Percentiles rank a stretch among this genome's conserved stretches.
Evolutionary conservation across 1,140 invertebrate genomes (phyloP).

Genomic region (Pseudobourletiella spinata): DNA sequence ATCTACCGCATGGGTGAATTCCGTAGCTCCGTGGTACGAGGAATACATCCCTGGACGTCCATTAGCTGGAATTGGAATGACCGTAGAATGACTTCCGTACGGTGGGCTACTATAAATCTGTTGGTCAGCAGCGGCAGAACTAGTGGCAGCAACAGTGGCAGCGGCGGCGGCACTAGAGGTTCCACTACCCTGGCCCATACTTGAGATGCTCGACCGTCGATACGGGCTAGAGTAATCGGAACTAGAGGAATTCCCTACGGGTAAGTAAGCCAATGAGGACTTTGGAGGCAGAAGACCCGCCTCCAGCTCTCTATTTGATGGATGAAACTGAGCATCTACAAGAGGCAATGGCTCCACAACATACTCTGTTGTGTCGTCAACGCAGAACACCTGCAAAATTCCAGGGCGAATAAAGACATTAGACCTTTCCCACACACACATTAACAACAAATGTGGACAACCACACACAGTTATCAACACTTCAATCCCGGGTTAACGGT

Average conservation of each 20-base stretch:
- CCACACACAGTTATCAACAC: too few relatives aligned
- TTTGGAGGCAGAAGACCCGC: not conserved
- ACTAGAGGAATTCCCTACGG: not conserved
- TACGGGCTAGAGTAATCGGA: conserved; percentile 5
- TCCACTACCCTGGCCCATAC: too few relatives aligned
- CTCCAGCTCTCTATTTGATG: not conserved
- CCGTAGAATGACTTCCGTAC: not conserved
- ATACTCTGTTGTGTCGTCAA: not conserved
- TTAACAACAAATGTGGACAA: too few relatives aligned
- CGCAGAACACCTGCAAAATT: not conserved
- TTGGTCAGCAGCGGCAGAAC: not conserved
- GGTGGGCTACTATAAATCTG: conserved; percentile 4
- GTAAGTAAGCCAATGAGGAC: not conserved
- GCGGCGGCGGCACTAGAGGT: not conserved
- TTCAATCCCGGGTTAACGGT: too few relatives aligned
- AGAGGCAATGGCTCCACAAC: not conserved
- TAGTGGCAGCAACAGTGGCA: not conserved
- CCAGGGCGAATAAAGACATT: not conserved
- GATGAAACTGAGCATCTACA: not conserved
- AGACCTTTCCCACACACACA: not conserved
- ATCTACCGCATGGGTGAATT: conserved; percentile 7
- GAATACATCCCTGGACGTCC: not conserved
- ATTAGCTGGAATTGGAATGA: not conserved
- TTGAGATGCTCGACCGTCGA: not conserved
- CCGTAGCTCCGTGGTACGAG: not conserved